Evolutionary conservation across 2,888 invertebrate genomes (phyloP).

Genomic region (Lasioglossum vierecki): DNA sequence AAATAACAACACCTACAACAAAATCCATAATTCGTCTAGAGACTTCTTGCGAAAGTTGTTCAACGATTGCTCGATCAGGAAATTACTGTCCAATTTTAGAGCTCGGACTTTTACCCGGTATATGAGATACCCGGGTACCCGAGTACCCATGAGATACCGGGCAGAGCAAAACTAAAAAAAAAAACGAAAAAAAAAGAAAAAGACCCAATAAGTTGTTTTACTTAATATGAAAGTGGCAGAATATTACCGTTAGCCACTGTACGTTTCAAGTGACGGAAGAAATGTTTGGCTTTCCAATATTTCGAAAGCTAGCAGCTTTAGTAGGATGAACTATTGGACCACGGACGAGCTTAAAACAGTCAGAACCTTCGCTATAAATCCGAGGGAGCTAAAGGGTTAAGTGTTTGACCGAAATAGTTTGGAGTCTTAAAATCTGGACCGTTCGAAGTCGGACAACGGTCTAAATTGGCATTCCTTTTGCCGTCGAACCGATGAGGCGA

Average conservation of each 20-base stretch:
- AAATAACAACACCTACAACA: constrained; percentile 14
- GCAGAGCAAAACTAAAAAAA: no score
- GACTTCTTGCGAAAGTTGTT: neutral
- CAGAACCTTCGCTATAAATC: neutral
- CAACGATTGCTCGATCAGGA: neutral
- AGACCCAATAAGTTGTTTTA: no score
- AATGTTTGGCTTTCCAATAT: no score
- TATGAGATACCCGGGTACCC: no score
- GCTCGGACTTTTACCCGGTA: no score
- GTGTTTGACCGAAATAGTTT: neutral
- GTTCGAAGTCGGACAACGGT: neutral
- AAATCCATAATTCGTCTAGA: neutral
- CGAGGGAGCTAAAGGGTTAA: neutral
- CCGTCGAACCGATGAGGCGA: neutral
- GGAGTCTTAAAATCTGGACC: neutral
- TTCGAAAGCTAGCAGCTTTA: no score
- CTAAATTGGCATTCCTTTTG: constrained; percentile 6
- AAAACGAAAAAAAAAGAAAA: no score
- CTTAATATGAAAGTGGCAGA: no score
- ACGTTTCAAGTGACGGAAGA: no score
- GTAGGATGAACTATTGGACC: neutral
- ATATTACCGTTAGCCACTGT: no score
- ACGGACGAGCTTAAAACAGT: neutral
- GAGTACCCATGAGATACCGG: no score
- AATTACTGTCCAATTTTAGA: neutral